A percentile compares a stretch with the other conserved stretches of the same genome.
Conservation (phyloP, 2,888 invertebrate species). For the Aromia moschata region DNA sequence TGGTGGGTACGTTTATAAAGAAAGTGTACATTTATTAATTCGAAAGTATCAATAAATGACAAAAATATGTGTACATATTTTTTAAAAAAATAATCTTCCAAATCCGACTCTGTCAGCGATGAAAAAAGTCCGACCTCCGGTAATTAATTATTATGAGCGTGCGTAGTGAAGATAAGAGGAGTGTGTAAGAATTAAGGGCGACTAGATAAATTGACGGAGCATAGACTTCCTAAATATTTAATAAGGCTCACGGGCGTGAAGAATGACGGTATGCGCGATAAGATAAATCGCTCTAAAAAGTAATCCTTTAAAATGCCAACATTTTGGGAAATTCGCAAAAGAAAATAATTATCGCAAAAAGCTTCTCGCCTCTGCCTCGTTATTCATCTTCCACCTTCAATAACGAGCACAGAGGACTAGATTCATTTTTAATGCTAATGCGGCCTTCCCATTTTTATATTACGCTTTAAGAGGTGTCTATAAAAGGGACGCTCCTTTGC, state of each 20-base stretch:
- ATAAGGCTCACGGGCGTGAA: constrained; percentile 27
- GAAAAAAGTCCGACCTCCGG: too few species aligned
- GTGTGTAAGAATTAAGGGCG: constrained; percentile 25
- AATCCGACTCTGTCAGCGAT: too few species aligned
- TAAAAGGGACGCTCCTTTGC: too few species aligned
- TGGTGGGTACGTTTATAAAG: too few species aligned
- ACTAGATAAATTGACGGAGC: constrained; percentile 28
- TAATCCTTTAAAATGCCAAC: constrained; percentile 4
- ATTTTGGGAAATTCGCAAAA: not conserved
- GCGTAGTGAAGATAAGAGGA: constrained; percentile 14
- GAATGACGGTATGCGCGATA: constrained; percentile 24
- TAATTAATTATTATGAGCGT: constrained; percentile 21
- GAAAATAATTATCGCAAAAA: not conserved
- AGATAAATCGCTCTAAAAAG: constrained; percentile 23
- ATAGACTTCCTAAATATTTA: constrained; percentile 32
- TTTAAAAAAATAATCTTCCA: too few species aligned
- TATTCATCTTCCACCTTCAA: not conserved
- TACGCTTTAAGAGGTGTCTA: too few species aligned
- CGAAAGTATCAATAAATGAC: too few species aligned
- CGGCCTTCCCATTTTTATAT: not conserved
- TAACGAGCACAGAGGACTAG: not conserved
- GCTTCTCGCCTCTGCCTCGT: not conserved
- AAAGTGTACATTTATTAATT: too few species aligned
- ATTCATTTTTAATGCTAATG: not conserved
- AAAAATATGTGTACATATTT: too few species aligned